phyloP scores from a whole-genome alignment of 2,113 vertebrate genomes.

The Haemorhous mexicanus region DNA sequence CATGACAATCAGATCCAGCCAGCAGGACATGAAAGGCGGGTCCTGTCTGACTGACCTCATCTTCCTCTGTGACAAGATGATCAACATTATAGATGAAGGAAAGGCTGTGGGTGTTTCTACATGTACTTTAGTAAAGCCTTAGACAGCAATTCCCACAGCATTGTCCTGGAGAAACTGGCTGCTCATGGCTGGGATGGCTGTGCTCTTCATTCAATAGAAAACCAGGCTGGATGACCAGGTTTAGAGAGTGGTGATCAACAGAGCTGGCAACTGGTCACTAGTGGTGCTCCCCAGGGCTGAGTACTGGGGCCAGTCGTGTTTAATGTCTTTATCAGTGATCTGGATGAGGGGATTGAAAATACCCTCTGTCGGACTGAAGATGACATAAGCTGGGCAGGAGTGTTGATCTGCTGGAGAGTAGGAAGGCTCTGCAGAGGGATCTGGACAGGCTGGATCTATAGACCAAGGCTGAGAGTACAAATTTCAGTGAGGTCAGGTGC shows the following conservation, averaged over 20 bases:
- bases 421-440: background rate
- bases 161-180: background rate
- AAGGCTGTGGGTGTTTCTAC: background rate
- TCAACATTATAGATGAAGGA: background rate
- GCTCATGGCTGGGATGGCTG: background rate
- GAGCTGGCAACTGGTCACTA: background rate
- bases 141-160: background rate
- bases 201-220: background rate
- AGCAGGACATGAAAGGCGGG: background rate
- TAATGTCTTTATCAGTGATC: background rate
- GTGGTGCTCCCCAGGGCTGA: background rate
- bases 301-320: background rate
- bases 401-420: background rate
- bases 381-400: background rate
- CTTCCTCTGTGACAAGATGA: background rate
- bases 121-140: background rate
- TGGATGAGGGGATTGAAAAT: rapidly evolving
- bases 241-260: background rate
- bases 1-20: background rate
- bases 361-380: background rate
- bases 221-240: background rate
- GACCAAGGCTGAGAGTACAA: background rate
- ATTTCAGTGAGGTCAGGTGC: background rate
- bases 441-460: background rate
- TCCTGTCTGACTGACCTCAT: background rate